Evolutionary conservation across 1,140 invertebrate species (phyloP), one percentile per base, ranked within the genome.

Genomic region (Helicoverpa zea): DNA sequence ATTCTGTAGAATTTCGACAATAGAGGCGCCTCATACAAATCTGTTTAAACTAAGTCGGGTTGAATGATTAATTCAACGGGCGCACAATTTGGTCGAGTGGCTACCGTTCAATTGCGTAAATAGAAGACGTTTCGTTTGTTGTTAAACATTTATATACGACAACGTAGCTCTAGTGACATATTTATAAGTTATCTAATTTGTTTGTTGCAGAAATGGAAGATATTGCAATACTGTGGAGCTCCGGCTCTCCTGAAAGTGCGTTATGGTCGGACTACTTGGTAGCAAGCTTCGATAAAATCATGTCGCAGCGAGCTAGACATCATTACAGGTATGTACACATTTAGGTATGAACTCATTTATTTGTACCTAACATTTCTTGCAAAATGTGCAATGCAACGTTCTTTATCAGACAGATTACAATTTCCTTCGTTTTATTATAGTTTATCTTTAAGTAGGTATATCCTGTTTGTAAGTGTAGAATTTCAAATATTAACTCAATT

Each of bases 201-300:
- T 85, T 94, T 95, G 86, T 95, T 94, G 85, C 92, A 90, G 97
- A 97, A 86, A 97, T 97, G 96, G 97, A 98, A 92, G 97, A 98
- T 86, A 97, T 98, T 49, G 95, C 97, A 43, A 97, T 98, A 88
- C 92, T 98, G 30, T 98, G 97, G 83, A 97, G 97, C 83, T 97
- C 96, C 66, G 96, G 96, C 49, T 98, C 97, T 80, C 97, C 97
- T 43, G 96, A 97, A 59, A 97, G 97, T 58, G 95, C 96, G 9
- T 88, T 97, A 11, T 97, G 98, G 97, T 97, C 97, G n/a, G 97
- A 97, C 86, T 98, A 98, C 92, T 96, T 98, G 79, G 96, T 96
- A 29, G 96, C 96, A 29, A 97, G 97, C 90, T 98, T 98, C 89
- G 97, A 98, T 87, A 97, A 98, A 94, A 97, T 98, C 83, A 97